These are phyloP conservation scores for Drosophila lacertosa DNA, from an alignment of 1,140 invertebrate genomes.

Conservation along the genomic window DNA sequence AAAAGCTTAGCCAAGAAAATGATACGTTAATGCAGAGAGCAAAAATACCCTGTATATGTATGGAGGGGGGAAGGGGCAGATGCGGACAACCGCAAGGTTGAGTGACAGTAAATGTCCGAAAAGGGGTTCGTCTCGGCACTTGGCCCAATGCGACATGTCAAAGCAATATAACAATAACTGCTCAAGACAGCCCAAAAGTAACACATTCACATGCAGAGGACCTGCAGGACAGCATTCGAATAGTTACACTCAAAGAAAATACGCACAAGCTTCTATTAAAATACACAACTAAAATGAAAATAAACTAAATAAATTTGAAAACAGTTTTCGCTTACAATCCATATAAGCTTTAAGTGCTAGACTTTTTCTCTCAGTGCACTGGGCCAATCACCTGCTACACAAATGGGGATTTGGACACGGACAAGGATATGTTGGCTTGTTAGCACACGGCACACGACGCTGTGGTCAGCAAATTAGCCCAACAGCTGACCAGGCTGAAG, in stretches of 20 bases:
- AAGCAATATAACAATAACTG: slow-evolving; percentile 74
- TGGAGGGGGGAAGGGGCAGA: not conserved
- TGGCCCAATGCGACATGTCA: slow-evolving; percentile 66
- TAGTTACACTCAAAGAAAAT: not conserved
- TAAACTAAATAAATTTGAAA: too few relatives aligned
- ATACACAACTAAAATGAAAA: too few relatives aligned
- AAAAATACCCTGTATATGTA: too few relatives aligned
- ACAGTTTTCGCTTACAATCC: too few relatives aligned
- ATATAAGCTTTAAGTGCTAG: not conserved
- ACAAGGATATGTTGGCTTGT: slow-evolving; percentile 63
- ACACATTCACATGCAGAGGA: slow-evolving; percentile 55
- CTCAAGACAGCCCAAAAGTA: slow-evolving; percentile 82
- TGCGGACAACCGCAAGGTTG: slow-evolving; percentile 61
- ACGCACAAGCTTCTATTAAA: too few relatives aligned
- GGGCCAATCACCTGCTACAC: not conserved
- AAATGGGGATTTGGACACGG: slow-evolving; percentile 35
- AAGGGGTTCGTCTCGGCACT: slow-evolving; percentile 36
- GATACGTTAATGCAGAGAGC: slow-evolving; percentile 6
- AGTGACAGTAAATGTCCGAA: slow-evolving; percentile 51
- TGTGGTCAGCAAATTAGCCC: slow-evolving; percentile 76
- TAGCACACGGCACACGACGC: slow-evolving; percentile 70
- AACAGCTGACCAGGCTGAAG: slow-evolving; percentile 49
- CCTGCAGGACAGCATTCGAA: slow-evolving; percentile 29
- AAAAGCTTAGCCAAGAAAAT: slow-evolving; percentile 68
- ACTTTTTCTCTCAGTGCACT: not conserved